phyloP scores from a whole-genome alignment of 1,140 invertebrate species.

The Caerostris extrusa region DNA sequence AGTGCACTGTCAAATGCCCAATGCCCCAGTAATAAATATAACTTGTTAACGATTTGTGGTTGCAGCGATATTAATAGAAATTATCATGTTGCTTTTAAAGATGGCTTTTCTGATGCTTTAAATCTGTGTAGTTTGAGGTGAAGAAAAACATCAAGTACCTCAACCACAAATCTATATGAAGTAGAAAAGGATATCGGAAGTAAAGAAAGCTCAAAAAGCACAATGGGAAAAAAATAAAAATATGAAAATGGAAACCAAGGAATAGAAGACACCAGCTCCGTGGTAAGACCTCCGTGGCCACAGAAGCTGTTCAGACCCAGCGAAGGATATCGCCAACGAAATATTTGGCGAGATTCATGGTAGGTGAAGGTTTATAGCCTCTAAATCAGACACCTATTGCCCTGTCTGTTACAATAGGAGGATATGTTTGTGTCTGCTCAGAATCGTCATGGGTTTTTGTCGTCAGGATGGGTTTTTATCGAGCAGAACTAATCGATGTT shows the following conservation, averaged over 20 bases:
- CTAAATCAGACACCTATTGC: constrained; percentile 61
- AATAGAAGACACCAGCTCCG: not conserved
- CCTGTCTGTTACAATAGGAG: not conserved
- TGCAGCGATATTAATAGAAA: no score
- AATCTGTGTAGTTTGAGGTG: not conserved
- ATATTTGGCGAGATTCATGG: constrained; percentile 49
- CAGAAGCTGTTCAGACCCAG: constrained; percentile 45
- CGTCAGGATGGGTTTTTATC: constrained; percentile 21
- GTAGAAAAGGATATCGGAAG: not conserved
- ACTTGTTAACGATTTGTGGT: no score
- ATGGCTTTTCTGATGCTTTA: no score
- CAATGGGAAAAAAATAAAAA: no score
- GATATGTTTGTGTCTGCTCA: not conserved
- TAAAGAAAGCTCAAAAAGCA: not conserved
- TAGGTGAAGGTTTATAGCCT: constrained; percentile 65
- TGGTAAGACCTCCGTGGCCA: constrained; percentile 22
- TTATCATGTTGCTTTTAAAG: no score
- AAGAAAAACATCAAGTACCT: not conserved
- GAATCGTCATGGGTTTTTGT: not conserved
- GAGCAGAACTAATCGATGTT: constrained; percentile 62
- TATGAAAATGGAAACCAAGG: not conserved
- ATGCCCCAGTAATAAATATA: no score
- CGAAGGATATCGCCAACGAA: constrained; percentile 16
- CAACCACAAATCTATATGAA: not conserved
- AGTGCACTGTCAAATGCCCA: no score